Base-by-base conservation (phyloP, 2,797 vertebrate genomes). In the Ptychadena robeensis region DNA sequence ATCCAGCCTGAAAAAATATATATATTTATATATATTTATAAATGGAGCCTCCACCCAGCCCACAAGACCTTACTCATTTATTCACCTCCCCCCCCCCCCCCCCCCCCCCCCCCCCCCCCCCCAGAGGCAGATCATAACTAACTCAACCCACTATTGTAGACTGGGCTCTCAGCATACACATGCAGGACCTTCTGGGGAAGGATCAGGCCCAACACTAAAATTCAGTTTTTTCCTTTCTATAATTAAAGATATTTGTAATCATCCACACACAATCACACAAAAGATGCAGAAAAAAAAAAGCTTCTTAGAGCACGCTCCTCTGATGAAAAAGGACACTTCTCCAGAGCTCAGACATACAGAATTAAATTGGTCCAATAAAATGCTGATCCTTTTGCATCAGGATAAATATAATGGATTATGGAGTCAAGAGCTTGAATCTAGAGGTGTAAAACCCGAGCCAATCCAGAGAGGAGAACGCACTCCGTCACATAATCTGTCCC, bases 361-460 rank as follows among this genome's bases (percentile, higher is more conserved):
- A 85, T 85, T 84, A 74, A 79, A 75, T 74, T 75, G 77, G 77
- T 85, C 82, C 82, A 80, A 85, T 85, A 85, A 80, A 75, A 85
- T 80, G 79, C 69, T 67, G 53, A 80, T 85, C 83, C 66, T 48
- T 75, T 80, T 80, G 75, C 72, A 80, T 75, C 59, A 74, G 83
- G 83, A 81, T 80, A 75, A 85, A 85, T 85, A 80, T 53, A 81
- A 10, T 65, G 72, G 72, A 65, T 73, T 76, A 70, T 75, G 40
- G 78, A 85, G 72, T 75, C 72, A 80, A 66, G 70, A 80, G 78
- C 40, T 74, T 72, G 37, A 74, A 71, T 53, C 67, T 64, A 70
- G 9, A 75, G 65, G 37, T 84, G 77, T 40, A 44, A 48, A 82
- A 82, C 73, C 40, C 73, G 22, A 80, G 78, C 57, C 71, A 66